These are phyloP conservation scores for Macrophya alboannulata DNA, from an alignment of 2,888 invertebrate species.

Conservation along the genomic window DNA sequence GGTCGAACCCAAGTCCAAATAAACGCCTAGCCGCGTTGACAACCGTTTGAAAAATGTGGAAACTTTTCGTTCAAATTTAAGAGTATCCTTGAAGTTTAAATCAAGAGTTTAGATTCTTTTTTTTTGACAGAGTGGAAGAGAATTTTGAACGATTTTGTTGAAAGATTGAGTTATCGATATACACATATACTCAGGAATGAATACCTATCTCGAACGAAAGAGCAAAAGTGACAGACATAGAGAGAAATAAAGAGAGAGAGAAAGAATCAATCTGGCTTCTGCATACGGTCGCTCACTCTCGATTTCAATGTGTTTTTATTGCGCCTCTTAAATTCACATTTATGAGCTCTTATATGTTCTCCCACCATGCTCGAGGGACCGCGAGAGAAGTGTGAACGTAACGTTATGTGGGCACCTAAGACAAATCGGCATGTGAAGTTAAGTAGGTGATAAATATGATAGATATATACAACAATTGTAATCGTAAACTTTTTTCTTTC, in stretches of 20 bases:
- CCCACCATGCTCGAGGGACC: constrained; percentile 56
- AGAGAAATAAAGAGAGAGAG: neutral
- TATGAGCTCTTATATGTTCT: constrained; percentile 79
- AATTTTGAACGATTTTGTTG: constrained; percentile 1
- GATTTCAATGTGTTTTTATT: constrained; percentile 81
- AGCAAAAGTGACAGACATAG: neutral
- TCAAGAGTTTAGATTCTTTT: neutral
- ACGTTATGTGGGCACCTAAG: constrained; percentile 63
- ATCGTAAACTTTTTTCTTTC: constrained; percentile 70
- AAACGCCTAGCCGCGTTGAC: constrained; percentile 23
- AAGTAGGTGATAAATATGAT: constrained; percentile 75
- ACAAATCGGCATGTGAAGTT: constrained; percentile 73
- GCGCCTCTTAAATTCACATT: constrained; percentile 80
- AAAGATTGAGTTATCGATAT: neutral
- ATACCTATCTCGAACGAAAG: neutral
- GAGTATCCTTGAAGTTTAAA: neutral
- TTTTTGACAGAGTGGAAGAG: neutral
- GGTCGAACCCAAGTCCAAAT: constrained; percentile 32
- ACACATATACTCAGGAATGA: neutral
- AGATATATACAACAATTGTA: constrained; percentile 69
- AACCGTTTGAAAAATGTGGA: neutral
- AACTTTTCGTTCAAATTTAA: neutral
- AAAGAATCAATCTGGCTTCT: constrained; percentile 55
- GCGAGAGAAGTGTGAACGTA: constrained; percentile 56
- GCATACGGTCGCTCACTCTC: constrained; percentile 77